Evolutionary conservation across 1,140 invertebrate genomes (phyloP), one percentile per base, ranked within the genome.

Genomic region (Arctopsyche grandis): DNA sequence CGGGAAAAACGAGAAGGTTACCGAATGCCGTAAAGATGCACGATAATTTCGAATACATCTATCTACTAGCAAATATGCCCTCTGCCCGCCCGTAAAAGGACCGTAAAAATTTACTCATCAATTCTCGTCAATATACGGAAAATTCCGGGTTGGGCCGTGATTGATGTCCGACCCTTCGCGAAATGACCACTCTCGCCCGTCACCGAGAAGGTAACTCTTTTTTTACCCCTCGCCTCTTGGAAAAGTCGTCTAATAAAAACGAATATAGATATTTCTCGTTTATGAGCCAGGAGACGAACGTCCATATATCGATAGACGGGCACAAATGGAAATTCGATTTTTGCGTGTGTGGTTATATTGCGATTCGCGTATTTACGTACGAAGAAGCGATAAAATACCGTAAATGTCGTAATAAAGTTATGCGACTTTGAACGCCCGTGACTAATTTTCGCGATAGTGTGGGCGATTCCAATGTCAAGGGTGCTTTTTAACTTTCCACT

Each of bases 101-200:
- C 19, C 44, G 43, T 73, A 73, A 73, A 73, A 73, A 46, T 73
- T 73, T 52, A 73, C 69, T 73, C 69, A 52, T 73, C 69, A 73
- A 48, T 73, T 48, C 69, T 38, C 66, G 66, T 69, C 66, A 24
- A 69, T 69, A 69, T 69, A 69, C 9, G 66, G 56, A 21, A 60
- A 60, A 60, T 60, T 21, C 56, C 56, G 56, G 56, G 56, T 60
- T n/a, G 16, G 22, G 9, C 24, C 16, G 29, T 69, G 66, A 69
- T 69, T 69, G 66, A 69, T 69, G 66, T 21, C 56, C 56, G 56
- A 19, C 56, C 56, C 56, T 60, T 60, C 56, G 56, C 29, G 29
- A 52, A 21, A 16, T 5, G 16, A 60, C 56, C 29, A 38, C 29
- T 38, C 29, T 38, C 1, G 29, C 29, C 29, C 29, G 29, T 38